phyloP scores from a whole-genome alignment of 2,797 vertebrate genomes.

The Synaphobranchus kaupii region DNA sequence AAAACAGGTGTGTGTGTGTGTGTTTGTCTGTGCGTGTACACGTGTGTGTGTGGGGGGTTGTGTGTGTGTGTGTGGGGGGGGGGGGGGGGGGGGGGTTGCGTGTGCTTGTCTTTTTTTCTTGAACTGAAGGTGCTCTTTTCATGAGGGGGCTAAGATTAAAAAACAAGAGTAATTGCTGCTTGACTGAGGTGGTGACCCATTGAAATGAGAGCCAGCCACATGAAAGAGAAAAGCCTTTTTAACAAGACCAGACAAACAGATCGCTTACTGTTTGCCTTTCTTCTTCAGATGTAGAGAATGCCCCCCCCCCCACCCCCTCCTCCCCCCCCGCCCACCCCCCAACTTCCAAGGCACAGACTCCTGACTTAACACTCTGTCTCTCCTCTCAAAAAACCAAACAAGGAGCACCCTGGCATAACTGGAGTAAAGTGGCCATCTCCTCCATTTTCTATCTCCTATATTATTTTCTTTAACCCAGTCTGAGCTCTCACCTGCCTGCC shows the following conservation, averaged over 20 bases:
- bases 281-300: slow-evolving; percentile 1
- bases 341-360: background rate
- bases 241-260: slow-evolving; percentile 11
- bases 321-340: background rate
- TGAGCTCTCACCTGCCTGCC: background rate
- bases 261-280: slow-evolving; percentile 17
- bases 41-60: background rate
- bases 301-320: no score
- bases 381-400: background rate
- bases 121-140: slow-evolving; percentile 5
- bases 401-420: background rate
- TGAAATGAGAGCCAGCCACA: slow-evolving; percentile 14
- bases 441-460: background rate
- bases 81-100: background rate
- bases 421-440: background rate
- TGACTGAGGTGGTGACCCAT: slow-evolving; percentile 16
- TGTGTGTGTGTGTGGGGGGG: background rate
- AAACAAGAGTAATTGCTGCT: slow-evolving; percentile 4
- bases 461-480: background rate
- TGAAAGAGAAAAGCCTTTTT: background rate
- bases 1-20: background rate
- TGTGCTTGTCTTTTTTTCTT: background rate
- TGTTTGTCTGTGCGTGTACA: background rate
- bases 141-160: background rate
- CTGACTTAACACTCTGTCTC: background rate